Percentiles rank a stretch among this genome's conserved stretches.
Evolutionary conservation across 2,888 invertebrate genomes (phyloP).

Genomic region (Yponomeuta evonymella): DNA sequence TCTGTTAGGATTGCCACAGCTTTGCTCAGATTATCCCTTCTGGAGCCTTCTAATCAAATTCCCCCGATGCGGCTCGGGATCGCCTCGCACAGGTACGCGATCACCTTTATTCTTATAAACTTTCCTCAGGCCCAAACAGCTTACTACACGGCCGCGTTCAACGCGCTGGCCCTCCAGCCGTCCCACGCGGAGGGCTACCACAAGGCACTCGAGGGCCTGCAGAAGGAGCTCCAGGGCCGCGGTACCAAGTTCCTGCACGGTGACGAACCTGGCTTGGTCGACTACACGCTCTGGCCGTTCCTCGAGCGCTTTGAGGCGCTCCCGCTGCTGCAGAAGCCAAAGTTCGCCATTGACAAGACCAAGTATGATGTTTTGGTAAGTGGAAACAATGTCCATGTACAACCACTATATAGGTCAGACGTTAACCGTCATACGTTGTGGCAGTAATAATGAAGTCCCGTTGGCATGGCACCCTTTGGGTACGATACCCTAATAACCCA

Average conservation of each 20-base stretch:
- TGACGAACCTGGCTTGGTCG: conserved; percentile 83
- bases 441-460: too few relatives aligned
- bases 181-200: conserved; percentile 68
- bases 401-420: too few relatives aligned
- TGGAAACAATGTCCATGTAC: not conserved
- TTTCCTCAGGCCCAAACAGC: conserved; percentile 66
- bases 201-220: conserved; percentile 78
- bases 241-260: conserved; percentile 81
- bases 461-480: too few relatives aligned
- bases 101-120: not conserved
- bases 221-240: conserved; percentile 79
- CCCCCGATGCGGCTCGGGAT: too few relatives aligned
- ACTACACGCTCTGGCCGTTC: conserved; percentile 92
- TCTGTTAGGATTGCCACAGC: too few relatives aligned
- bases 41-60: too few relatives aligned
- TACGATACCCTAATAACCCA: too few relatives aligned
- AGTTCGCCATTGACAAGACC: conserved; percentile 79
- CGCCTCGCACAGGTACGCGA: too few relatives aligned
- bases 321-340: conserved; percentile 77
- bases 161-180: conserved; percentile 46
- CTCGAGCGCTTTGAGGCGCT: conserved; percentile 78
- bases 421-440: too few relatives aligned
- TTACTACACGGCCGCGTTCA: conserved; percentile 72
- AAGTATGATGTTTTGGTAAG: conserved; percentile 81
- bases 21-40: too few relatives aligned